Evolutionary conservation across 1,140 invertebrate species (phyloP), one percentile per base, ranked within the genome.

Genomic region (Zeugodacus cucurbitae): DNA sequence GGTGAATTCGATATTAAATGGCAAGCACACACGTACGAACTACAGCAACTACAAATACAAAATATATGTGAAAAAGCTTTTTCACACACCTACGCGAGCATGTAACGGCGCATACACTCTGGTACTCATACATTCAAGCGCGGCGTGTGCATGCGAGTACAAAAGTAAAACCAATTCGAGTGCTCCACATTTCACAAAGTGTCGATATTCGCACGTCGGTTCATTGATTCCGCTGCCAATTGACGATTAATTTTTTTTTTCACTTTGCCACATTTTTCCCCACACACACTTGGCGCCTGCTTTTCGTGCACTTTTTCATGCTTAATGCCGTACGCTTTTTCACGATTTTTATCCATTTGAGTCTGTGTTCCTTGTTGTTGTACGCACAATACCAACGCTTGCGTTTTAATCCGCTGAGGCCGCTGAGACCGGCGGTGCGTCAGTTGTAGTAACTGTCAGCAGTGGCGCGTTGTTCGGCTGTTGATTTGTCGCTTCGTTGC

Each of bases 151-250:
- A 44, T 78, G 14, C 37, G 10, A 44, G 62, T 11, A 32, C 37
- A 54, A 44, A 82, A 82, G 44, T 22, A 48, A 48, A 48, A 48
- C n/a, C 37, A 82, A 44, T 82, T 82, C 22, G 22, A 29, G 74
- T 82, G 74, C 74, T 48, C 41, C n/a, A 82, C 37, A 82, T 82
- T 82, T 48, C 74, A 48, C 74, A 82, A 74, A 82, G 74, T 82
- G 74, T 82, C 74, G 74, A 82, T 82, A 82, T 82, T 82, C 74
- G 74, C 74, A 82, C 74, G 74, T 82, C 74, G 74, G 74, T 26
- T 82, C 74, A 82, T 82, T 48, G 74, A 82, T 26, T 82, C 74
- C 26, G 41, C 41, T 48, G 41, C 74, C 74, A 48, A 82, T 82
- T 82, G 74, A 48, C 74, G 44, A 82, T 82, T 44, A 82, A 54